Conservation (phyloP, 2,888 invertebrate species). For the Sussaba pulchella region DNA sequence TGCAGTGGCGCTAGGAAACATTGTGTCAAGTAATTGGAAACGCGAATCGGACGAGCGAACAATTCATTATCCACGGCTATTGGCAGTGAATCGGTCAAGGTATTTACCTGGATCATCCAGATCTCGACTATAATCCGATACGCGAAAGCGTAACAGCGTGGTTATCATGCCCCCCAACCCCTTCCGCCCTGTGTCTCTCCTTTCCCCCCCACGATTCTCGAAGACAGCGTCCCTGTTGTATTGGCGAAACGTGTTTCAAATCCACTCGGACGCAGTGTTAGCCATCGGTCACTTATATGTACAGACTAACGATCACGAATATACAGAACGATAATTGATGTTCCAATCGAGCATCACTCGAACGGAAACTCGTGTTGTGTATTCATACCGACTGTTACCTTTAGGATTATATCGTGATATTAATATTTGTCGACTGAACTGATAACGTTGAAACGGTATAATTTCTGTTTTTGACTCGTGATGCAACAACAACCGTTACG, state of each 20-base stretch:
- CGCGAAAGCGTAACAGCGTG: not conserved
- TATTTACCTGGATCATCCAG: conserved; percentile 61
- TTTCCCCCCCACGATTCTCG: too few relatives aligned
- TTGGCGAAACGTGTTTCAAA: conserved; percentile 11
- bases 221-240: conserved; percentile 13
- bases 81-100: conserved; percentile 60
- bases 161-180: conserved; percentile 56
- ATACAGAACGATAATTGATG: conserved; percentile 37
- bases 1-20: conserved; percentile 35
- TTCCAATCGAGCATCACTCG: conserved; percentile 26
- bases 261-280: conserved; percentile 23
- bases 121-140: conserved; percentile 54
- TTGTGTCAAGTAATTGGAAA: conserved; percentile 78
- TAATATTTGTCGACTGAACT: too few relatives aligned
- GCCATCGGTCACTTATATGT: conserved; percentile 24
- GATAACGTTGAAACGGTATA: too few relatives aligned
- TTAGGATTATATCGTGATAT: not conserved
- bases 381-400: not conserved
- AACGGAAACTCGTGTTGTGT: not conserved
- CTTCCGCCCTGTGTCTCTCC: too few relatives aligned
- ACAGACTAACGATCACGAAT: conserved; percentile 27
- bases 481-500: not conserved
- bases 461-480: not conserved
- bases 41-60: conserved; percentile 73
- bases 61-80: conserved; percentile 75